Evolutionary conservation across 2,888 invertebrate species (phyloP).

Genomic region (Mesorhabditis spiculigera): DNA sequence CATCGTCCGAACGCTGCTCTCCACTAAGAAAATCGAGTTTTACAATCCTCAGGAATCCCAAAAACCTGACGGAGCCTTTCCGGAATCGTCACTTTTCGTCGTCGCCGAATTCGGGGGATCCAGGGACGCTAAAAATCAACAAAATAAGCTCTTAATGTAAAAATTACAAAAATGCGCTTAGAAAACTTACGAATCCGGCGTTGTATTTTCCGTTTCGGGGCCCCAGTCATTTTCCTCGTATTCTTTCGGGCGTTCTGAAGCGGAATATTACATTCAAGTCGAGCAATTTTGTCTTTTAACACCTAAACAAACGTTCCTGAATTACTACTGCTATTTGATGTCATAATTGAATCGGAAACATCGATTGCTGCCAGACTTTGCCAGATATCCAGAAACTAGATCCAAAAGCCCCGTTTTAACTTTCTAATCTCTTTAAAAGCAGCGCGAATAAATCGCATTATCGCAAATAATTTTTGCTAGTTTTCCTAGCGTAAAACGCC

Average conservation of each 20-base stretch:
- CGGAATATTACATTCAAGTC: not conserved
- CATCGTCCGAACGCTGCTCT: not conserved
- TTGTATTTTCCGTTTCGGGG: slow-evolving; percentile 11
- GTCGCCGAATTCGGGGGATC: not conserved
- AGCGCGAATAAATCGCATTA: not conserved
- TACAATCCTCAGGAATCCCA: not conserved
- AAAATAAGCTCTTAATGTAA: not conserved
- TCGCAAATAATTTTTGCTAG: not conserved
- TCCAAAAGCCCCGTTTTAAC: too few species aligned
- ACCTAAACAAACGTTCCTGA: not conserved
- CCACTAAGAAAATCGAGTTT: not conserved
- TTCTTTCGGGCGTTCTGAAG: slow-evolving; percentile 9
- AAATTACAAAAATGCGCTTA: not conserved
- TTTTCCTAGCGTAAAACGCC: not conserved
- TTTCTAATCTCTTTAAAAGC: not conserved
- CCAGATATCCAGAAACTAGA: too few species aligned
- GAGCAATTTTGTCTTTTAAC: not conserved
- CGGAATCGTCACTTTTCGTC: not conserved
- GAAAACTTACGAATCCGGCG: not conserved
- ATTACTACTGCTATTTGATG: too few species aligned
- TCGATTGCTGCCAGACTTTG: too few species aligned
- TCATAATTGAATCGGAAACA: too few species aligned
- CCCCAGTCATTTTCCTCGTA: slow-evolving; percentile 20
- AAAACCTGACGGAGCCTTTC: not conserved
- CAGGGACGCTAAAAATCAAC: not conserved